phyloP scores from a whole-genome alignment of 2,797 vertebrate genomes.

The Poecilia wingei region DNA sequence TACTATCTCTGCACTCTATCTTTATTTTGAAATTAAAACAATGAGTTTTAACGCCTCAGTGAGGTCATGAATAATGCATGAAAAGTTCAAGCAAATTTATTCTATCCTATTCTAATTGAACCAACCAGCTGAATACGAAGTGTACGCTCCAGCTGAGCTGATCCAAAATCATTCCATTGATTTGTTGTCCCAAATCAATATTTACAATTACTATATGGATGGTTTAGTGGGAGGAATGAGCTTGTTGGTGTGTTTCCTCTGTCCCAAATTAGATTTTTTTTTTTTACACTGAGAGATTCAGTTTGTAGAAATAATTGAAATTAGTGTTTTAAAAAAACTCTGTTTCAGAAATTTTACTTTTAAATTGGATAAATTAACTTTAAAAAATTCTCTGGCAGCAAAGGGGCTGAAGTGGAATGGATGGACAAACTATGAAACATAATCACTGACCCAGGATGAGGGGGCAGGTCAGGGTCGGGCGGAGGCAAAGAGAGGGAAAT shows the following conservation, averaged over 20 bases:
- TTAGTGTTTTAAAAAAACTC: background rate
- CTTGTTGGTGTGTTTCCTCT: slow-evolving; percentile 20
- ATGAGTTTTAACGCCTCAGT: slow-evolving; percentile 47
- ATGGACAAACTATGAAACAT: slow-evolving; percentile 27
- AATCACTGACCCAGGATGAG: slow-evolving; percentile 27
- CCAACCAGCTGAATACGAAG: slow-evolving; percentile 60
- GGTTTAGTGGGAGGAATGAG: slow-evolving; percentile 37
- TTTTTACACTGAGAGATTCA: slow-evolving; percentile 10
- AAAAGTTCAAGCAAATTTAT: slow-evolving; percentile 67
- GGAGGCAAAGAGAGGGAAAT: background rate
- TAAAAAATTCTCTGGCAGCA: background rate
- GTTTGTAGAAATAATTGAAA: background rate
- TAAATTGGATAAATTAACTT: background rate
- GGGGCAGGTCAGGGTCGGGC: slow-evolving; percentile 2
- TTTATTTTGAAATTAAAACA: slow-evolving; percentile 59
- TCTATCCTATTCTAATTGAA: slow-evolving; percentile 67
- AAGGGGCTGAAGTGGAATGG: slow-evolving; percentile 1
- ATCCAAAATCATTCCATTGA: slow-evolving; percentile 63
- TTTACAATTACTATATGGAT: slow-evolving; percentile 58
- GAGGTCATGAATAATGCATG: slow-evolving; percentile 65
- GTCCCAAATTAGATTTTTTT: slow-evolving; percentile 10
- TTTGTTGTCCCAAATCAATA: slow-evolving; percentile 61
- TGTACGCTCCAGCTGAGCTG: slow-evolving; percentile 52
- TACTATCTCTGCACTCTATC: slow-evolving; percentile 17
- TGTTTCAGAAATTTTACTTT: background rate